Percentiles rank a stretch among this genome's conserved stretches.
Evolutionary conservation across 2,797 vertebrate species (phyloP).

Genomic region (Psittacula echo): DNA sequence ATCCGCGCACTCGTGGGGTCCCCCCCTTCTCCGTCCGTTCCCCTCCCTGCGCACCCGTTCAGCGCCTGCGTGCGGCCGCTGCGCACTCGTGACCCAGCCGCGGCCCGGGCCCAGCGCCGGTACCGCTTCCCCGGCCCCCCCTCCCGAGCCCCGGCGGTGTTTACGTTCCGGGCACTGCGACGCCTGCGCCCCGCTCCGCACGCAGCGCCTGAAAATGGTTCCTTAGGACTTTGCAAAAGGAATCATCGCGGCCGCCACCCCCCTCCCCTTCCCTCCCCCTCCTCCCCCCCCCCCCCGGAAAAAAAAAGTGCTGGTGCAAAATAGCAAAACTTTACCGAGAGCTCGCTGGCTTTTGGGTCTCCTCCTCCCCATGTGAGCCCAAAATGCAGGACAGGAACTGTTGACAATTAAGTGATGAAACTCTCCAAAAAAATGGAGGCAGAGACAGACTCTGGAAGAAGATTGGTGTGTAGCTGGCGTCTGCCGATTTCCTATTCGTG

Average conservation of each 20-base stretch:
- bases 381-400: conserved; percentile 81
- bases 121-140: not conserved
- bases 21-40: not conserved
- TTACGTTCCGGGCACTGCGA: conserved; percentile 90
- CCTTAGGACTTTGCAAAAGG: conserved; percentile 90
- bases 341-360: conserved; percentile 74
- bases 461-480: conserved; percentile 92
- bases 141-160: conserved; percentile 76
- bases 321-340: conserved; percentile 79
- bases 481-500: conserved; percentile 73
- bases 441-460: conserved; percentile 91
- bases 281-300: too few species aligned
- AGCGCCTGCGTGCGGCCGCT: conserved; percentile 51
- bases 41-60: not conserved
- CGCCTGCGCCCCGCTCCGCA: conserved; percentile 81
- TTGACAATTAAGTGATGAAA: conserved; percentile 83
- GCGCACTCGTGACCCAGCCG: conserved; percentile 24
- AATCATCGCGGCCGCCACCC: conserved; percentile 67
- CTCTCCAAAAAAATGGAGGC: conserved; percentile 87
- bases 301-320: conserved; percentile 76
- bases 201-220: conserved; percentile 85
- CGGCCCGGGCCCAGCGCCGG: not conserved
- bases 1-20: not conserved
- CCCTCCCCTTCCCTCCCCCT: not conserved
- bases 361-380: conserved; percentile 72